phyloP scores from a whole-genome alignment of 2,797 vertebrate species.

The Rhinella marina region DNA sequence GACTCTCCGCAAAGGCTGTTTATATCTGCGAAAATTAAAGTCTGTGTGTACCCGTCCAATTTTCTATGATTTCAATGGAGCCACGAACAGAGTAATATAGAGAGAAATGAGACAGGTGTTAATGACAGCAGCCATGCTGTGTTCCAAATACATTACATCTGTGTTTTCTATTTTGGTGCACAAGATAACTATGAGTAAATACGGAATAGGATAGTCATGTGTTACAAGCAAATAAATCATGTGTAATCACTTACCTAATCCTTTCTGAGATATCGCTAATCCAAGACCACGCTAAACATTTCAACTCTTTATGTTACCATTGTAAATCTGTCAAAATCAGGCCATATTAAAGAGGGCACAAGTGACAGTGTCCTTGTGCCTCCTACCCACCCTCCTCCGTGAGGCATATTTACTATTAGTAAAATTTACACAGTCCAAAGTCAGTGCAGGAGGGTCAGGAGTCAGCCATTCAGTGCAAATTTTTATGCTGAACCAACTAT shows the following conservation, averaged over 20 bases:
- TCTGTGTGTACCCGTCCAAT: constrained; percentile 10
- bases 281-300: background rate
- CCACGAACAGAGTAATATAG: constrained; percentile 28
- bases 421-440: too few relatives aligned
- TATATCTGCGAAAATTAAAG: background rate
- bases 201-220: background rate
- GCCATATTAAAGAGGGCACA: background rate
- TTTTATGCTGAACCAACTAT: too few relatives aligned
- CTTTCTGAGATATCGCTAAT: background rate
- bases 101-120: constrained; percentile 38
- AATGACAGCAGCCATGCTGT: constrained; percentile 34
- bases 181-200: constrained; percentile 37
- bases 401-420: too few relatives aligned
- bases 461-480: too few relatives aligned
- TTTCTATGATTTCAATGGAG: constrained; percentile 12
- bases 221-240: constrained; percentile 9
- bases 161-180: constrained; percentile 34
- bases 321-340: background rate
- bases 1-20: background rate
- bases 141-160: constrained; percentile 40
- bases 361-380: background rate
- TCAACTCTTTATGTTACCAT: background rate
- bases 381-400: background rate
- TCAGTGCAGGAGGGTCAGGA: too few relatives aligned
- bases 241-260: background rate